These are phyloP conservation scores for Typhlichthys eigenmanni DNA, from an alignment of 2,797 vertebrate species.

Conservation along the genomic window DNA sequence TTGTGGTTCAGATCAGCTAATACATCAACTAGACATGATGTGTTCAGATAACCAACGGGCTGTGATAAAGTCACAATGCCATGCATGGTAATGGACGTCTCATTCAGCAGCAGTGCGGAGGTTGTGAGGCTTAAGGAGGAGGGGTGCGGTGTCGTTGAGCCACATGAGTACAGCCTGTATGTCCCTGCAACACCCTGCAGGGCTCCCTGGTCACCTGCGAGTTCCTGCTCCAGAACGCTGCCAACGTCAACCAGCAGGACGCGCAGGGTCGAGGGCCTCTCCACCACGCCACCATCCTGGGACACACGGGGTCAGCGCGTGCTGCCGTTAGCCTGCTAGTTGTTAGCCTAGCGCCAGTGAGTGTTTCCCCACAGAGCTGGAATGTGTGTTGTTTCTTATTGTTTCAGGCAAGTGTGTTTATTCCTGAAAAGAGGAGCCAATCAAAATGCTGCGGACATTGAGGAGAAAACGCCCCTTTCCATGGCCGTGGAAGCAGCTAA, in stretches of 20 bases:
- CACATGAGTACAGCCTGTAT: no score
- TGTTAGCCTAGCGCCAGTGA: neutral
- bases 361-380: neutral
- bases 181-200: conserved; percentile 61
- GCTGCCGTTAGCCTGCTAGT: no score
- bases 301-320: conserved; percentile 89
- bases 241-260: conserved; percentile 94
- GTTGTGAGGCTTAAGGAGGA: no score
- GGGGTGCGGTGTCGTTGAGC: no score
- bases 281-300: conserved; percentile 94
- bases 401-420: conserved; percentile 92
- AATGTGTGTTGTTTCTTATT: conserved; percentile 8
- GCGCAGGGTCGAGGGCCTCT: conserved; percentile 89
- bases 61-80: no score
- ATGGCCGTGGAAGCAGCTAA: conserved; percentile 96
- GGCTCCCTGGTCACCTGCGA: conserved; percentile 96
- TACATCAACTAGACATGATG: no score
- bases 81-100: no score
- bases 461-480: conserved; percentile 90
- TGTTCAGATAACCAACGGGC: no score
- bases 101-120: no score
- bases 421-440: conserved; percentile 97
- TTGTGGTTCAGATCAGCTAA: no score
- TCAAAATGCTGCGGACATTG: conserved; percentile 93
- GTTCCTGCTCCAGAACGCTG: conserved; percentile 96